Conservation (phyloP, 2,888 invertebrate species). For the Tetramorium bicarinatum region DNA sequence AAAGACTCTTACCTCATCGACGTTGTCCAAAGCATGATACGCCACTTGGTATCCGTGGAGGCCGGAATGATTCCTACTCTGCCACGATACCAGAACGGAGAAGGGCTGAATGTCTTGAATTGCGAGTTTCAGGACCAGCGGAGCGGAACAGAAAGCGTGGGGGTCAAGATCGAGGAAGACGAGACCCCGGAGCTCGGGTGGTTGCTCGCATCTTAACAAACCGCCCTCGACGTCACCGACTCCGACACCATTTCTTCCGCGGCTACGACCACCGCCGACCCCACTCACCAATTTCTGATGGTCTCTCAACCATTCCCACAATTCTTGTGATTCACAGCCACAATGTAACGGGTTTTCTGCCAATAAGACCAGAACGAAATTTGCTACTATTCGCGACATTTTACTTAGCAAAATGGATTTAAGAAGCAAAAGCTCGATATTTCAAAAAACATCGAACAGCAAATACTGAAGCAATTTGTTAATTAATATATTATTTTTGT, state of each 20-base stretch:
- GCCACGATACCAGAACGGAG: conserved; percentile 96
- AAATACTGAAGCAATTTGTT: not conserved
- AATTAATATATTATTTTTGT: not conserved
- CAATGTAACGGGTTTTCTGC: conserved; percentile 96
- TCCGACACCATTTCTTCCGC: conserved; percentile 77
- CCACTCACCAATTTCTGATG: conserved; percentile 92
- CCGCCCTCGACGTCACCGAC: conserved; percentile 81
- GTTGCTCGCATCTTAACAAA: conserved; percentile 92
- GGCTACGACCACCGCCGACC: conserved; percentile 86
- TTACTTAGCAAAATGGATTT: not conserved
- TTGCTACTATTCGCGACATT: conserved; percentile 21
- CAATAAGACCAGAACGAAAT: conserved; percentile 59
- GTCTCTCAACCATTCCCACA: conserved; percentile 97
- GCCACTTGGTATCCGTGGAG: conserved; percentile 95
- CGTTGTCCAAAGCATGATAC: conserved; percentile 91
- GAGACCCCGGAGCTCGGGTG: conserved; percentile 92
- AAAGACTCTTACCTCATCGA: conserved; percentile 87
- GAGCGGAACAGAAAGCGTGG: conserved; percentile 94
- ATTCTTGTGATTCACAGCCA: conserved; percentile 95
- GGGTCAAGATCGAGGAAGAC: conserved; percentile 93
- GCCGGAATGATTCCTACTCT: conserved; percentile 95
- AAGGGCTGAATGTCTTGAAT: conserved; percentile 96
- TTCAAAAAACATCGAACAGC: not conserved
- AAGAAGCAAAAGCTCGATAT: not conserved
- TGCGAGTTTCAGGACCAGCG: conserved; percentile 93